Evolutionary conservation across 2,797 vertebrate species (phyloP), one percentile per base, ranked within the genome.

Genomic region (Trachurus trachurus): DNA sequence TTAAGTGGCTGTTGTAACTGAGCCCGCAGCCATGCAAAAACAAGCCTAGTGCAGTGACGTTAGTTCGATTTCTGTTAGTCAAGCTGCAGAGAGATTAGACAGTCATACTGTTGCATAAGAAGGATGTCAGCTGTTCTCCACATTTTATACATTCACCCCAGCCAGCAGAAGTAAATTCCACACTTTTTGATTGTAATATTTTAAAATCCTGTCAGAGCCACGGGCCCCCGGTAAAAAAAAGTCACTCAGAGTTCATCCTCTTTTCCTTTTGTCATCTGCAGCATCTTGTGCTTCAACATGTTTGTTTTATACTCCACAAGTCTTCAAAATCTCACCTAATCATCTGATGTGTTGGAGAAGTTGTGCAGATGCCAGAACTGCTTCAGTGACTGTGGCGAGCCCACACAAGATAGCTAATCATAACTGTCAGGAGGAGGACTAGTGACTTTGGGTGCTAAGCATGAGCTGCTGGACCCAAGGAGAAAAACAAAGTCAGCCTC

Each of bases 401-500:
- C 39, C 1, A 29, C 47, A 45, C 2, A 4, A 64, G 53, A 26
- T 37, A 2, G 19, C 42, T 59, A 56, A 54, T 42, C 13, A 82
- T 16, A 64, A 72, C 45, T 37, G 1, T 57, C 44, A 6, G n/a
- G 39, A 65, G 75, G 73, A 42, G 40, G 40, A 63, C 29, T 2
- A 49, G 76, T 66, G 59, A 52, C 22, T 72, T 7, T n/a, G 13
- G 16, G 9, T 5, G n/a, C 19, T 47, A 13, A 44, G 40, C 31
- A 37, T 64, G 40, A 66, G 54, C 31, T 26, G 54, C 31, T 26
- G 26, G 39, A 78, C 15, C 40, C 37, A 72, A 76, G 66, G 54
- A 88, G 65, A 74, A 80, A 78, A 72, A 78, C 69, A 84, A 81
- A 76, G 66, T 82, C 45, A 50, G 31, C 1, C 15, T 77, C 12